Conservation (phyloP, 2,113 vertebrate species). For the Chaetodon trifascialis region DNA sequence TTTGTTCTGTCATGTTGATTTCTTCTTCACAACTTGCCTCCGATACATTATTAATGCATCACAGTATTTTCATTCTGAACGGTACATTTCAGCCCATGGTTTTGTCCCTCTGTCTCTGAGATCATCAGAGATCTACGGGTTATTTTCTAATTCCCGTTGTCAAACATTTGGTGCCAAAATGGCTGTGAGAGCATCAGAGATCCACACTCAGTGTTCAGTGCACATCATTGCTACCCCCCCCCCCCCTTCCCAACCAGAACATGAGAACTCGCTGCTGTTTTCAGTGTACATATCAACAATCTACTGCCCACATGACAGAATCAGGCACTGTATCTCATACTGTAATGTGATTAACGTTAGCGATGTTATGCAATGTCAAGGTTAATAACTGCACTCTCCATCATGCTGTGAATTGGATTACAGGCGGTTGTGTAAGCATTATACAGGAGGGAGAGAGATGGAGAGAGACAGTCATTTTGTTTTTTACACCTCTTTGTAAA, state of each 20-base stretch:
- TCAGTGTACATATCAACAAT: constrained; percentile 32
- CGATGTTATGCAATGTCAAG: constrained; percentile 39
- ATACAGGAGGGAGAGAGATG: constrained; percentile 11
- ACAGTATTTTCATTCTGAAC: constrained; percentile 21
- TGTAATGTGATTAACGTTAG: constrained; percentile 38
- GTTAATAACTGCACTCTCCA: constrained; percentile 44
- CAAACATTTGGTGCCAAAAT: constrained; percentile 55
- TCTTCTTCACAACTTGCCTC: constrained; percentile 39
- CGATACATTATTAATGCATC: constrained; percentile 29
- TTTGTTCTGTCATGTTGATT: constrained; percentile 42
- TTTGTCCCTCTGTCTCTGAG: constrained; percentile 64
- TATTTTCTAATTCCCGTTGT: constrained; percentile 3
- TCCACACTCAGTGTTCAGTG: constrained; percentile 6
- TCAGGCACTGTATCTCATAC: constrained; percentile 11
- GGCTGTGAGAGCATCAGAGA: constrained; percentile 21
- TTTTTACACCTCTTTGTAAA: constrained; percentile 28
- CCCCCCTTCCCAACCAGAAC: not conserved
- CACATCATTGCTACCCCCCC: not conserved
- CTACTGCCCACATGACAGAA: constrained; percentile 11
- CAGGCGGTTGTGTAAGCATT: constrained; percentile 32
- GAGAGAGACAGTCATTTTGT: not conserved
- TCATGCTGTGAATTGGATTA: constrained; percentile 39
- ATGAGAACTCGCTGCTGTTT: constrained; percentile 6
- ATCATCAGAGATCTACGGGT: constrained; percentile 2
- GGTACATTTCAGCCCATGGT: constrained; percentile 2